These are phyloP conservation scores for Pithys albifrons DNA, from an alignment of 2,113 vertebrate species.

Conservation along the genomic window DNA sequence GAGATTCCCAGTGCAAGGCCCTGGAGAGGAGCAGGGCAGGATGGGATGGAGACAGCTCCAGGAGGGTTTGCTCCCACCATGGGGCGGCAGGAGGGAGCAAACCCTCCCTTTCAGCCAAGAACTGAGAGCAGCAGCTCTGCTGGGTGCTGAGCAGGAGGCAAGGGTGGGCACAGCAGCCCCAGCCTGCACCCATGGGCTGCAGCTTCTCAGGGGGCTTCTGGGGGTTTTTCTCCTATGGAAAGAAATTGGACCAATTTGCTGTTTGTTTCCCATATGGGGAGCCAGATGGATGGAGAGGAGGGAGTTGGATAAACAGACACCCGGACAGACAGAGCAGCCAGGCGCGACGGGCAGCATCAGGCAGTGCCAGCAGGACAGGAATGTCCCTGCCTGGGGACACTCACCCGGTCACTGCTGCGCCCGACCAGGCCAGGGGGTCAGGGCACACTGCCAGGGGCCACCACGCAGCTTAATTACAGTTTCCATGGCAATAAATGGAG, in stretches of 20 bases:
- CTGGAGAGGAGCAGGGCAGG: neutral
- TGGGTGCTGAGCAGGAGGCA: neutral
- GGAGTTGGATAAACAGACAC: constrained; percentile 57
- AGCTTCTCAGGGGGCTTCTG: neutral
- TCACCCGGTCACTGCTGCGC: neutral
- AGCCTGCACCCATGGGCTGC: fast-evolving
- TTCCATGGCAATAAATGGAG: constrained; percentile 58
- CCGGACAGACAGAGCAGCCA: constrained; percentile 8
- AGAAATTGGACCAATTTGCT: constrained; percentile 60
- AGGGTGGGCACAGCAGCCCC: neutral
- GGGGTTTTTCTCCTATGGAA: neutral
- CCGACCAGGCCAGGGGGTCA: neutral
- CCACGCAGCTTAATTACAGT: constrained; percentile 39
- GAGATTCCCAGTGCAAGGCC: neutral
- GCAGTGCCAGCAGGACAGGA: neutral
- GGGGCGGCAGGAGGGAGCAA: neutral
- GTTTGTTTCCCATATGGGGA: constrained; percentile 69
- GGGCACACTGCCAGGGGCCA: neutral
- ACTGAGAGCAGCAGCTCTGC: neutral
- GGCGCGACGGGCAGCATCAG: constrained; percentile 18
- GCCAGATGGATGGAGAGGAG: constrained; percentile 75
- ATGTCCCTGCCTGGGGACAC: neutral
- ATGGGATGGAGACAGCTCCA: neutral
- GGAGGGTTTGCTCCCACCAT: fast-evolving
- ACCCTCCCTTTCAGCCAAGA: neutral